Percentiles rank a stretch among this genome's conserved stretches.
These are phyloP conservation scores for Dolomedes plantarius DNA, from an alignment of 2,888 invertebrate genomes.

Conservation along the genomic window DNA sequence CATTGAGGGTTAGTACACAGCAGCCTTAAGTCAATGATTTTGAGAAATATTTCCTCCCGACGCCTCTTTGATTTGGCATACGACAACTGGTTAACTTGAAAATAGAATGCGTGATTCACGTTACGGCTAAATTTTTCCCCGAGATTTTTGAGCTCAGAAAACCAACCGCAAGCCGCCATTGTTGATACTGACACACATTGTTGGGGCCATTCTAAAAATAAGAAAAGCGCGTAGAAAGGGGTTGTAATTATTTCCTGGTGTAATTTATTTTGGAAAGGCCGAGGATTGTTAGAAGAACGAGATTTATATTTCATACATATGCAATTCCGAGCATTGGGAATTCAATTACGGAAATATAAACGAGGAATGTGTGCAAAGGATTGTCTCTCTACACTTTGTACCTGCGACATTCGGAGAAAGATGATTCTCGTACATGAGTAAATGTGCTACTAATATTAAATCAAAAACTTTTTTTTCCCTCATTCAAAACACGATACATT, in stretches of 20 bases:
- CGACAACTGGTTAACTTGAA: background rate
- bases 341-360: no score
- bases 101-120: background rate
- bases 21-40: constrained; percentile 1
- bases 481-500: no score
- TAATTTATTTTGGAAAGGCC: background rate
- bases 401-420: no score
- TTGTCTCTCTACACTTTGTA: no score
- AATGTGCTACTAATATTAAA: no score
- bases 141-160: background rate
- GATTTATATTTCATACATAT: no score
- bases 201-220: background rate
- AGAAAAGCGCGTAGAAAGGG: background rate
- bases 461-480: no score
- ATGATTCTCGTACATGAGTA: no score
- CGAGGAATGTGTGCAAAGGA: no score
- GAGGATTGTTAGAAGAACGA: no score
- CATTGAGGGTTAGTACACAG: no score
- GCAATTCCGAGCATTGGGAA: no score
- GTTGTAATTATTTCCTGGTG: background rate
- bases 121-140: background rate
- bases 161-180: background rate
- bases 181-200: constrained; percentile 11
- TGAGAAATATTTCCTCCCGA: background rate
- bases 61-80: background rate